Conservation (phyloP, 1,140 invertebrate genomes). For the Doryteuthis pealeii region DNA sequence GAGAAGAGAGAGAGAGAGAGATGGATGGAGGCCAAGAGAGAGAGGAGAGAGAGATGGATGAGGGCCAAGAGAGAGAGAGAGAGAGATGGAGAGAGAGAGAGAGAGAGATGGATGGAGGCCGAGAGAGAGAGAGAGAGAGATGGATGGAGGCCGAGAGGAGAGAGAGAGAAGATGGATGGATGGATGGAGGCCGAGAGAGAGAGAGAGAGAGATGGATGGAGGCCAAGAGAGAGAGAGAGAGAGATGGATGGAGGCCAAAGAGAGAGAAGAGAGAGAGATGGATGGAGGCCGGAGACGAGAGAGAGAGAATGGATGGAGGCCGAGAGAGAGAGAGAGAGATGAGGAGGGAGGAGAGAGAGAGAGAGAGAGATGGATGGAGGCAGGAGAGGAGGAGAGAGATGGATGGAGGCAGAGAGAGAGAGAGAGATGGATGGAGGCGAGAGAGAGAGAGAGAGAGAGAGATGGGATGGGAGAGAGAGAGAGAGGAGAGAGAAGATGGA, state of each 20-base stretch:
- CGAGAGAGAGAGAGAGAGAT: not conserved
- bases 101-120: not conserved
- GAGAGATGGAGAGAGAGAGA: too few species aligned
- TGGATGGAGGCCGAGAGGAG: not conserved
- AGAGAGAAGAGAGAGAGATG: not conserved
- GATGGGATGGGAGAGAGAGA: not conserved
- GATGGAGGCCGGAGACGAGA: not conserved
- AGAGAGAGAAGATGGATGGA: not conserved
- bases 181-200: not conserved
- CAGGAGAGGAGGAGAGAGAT: not conserved
- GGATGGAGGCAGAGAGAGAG: not conserved
- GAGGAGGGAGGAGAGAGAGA: not conserved
- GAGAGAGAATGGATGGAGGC: not conserved
- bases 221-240: not conserved
- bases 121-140: not conserved
- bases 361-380: not conserved
- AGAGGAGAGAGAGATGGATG: too few species aligned
- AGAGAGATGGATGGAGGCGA: not conserved
- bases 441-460: not conserved
- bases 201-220: not conserved
- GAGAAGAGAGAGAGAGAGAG: too few species aligned
- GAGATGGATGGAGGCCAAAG: not conserved
- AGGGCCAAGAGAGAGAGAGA: too few species aligned
- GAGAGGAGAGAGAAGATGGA: not conserved
- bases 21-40: too few species aligned